Conservation (phyloP, 2,888 invertebrate genomes). For the Catonia carolina region DNA sequence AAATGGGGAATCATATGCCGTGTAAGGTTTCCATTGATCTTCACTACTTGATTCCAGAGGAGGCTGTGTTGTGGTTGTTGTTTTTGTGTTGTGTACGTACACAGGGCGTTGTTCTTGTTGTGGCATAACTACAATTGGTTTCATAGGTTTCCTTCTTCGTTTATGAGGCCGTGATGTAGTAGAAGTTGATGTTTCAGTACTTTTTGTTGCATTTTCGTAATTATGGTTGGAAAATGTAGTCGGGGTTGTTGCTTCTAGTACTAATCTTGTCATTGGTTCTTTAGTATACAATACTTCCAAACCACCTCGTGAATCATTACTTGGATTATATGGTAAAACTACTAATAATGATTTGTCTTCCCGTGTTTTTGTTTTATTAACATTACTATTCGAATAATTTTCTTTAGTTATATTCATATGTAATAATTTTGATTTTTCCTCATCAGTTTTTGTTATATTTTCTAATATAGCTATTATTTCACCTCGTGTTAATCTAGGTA, state of each 20-base stretch:
- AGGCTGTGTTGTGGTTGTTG: constrained; percentile 24
- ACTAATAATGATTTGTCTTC: constrained; percentile 54
- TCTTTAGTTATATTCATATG: constrained; percentile 5
- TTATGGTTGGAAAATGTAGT: neutral
- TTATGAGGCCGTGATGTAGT: constrained; percentile 26
- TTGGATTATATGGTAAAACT: constrained; percentile 57
- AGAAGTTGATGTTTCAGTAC: constrained; percentile 17
- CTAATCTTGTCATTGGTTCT: constrained; percentile 47
- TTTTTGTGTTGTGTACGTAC: constrained; percentile 32
- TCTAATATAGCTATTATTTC: constrained; percentile 61
- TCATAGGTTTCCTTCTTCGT: constrained; percentile 28
- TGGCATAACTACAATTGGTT: constrained; percentile 16
- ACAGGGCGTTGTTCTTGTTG: constrained; percentile 28
- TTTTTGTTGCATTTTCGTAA: neutral
- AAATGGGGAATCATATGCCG: constrained; percentile 2
- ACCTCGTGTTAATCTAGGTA: constrained; percentile 56
- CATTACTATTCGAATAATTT: constrained; percentile 15
- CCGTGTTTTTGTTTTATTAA: constrained; percentile 41
- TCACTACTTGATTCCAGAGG: constrained; percentile 7
- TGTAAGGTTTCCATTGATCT: constrained; percentile 2
- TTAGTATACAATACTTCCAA: constrained; percentile 59
- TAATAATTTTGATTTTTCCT: neutral
- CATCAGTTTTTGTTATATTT: constrained; percentile 48
- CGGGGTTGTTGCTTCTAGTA: constrained; percentile 19
- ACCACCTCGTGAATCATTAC: constrained; percentile 43